Conservation (phyloP, 1,140 invertebrate genomes). For the Pseudomyrmex dendroicus region DNA sequence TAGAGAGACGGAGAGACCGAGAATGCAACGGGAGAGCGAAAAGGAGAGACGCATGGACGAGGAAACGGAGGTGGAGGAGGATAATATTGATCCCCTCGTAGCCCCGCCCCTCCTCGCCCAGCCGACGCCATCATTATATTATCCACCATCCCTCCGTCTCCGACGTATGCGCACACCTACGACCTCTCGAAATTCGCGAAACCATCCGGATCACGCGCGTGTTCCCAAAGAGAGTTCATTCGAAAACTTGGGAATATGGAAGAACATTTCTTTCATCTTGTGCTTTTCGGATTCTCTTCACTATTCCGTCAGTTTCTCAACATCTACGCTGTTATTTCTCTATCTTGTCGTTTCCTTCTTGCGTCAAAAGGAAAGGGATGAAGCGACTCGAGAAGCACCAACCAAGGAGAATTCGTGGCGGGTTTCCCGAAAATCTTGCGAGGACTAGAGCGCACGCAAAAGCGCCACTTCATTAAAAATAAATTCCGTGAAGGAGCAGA, state of each 20-base stretch:
- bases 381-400: neutral
- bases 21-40: slow-evolving; percentile 56
- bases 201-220: slow-evolving; percentile 49
- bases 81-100: slow-evolving; percentile 86
- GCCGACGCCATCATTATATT: slow-evolving; percentile 86
- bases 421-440: slow-evolving; percentile 39
- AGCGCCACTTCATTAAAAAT: slow-evolving; percentile 83
- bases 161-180: slow-evolving; percentile 77
- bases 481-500: slow-evolving; percentile 79
- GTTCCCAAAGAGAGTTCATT: slow-evolving; percentile 20
- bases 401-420: slow-evolving; percentile 15
- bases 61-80: slow-evolving; percentile 82
- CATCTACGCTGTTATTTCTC: neutral
- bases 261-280: neutral
- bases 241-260: neutral
- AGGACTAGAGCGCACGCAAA: slow-evolving; percentile 37
- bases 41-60: slow-evolving; percentile 73
- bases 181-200: slow-evolving; percentile 66
- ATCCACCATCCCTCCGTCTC: slow-evolving; percentile 84
- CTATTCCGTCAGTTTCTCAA: neutral
- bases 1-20: slow-evolving; percentile 52
- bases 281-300: neutral
- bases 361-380: neutral
- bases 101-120: slow-evolving; percentile 84
- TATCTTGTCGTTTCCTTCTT: neutral